A percentile compares a stretch with the other conserved stretches of the same genome.
Evolutionary conservation across 2,113 vertebrate species (phyloP).

Genomic region (Tragelaphus imberbis): DNA sequence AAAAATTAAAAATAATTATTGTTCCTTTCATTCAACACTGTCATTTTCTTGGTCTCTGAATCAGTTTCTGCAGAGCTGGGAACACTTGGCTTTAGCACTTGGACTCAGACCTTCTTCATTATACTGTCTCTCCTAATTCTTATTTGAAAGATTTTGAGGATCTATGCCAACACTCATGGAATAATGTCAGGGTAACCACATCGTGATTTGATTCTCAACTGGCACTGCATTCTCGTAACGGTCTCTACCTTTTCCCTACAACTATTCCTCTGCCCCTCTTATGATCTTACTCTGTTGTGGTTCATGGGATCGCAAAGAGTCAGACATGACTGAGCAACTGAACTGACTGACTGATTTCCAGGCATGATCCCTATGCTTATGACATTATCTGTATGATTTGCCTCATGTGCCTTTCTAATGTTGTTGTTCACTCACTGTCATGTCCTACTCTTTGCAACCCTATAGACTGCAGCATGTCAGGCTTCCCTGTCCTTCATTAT

Average conservation of each 20-base stretch:
- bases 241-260: not conserved
- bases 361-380: not conserved
- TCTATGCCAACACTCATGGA: not conserved
- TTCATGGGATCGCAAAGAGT: not conserved
- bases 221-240: not conserved
- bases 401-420: not conserved
- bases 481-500: not conserved
- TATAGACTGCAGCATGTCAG: not conserved
- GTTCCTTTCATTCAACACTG: rapidly evolving
- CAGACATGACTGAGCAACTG: not conserved
- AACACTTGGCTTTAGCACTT: not conserved
- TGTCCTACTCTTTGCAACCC: not conserved
- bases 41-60: not conserved
- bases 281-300: not conserved
- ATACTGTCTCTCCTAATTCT: not conserved
- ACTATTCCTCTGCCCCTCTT: not conserved
- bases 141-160: not conserved
- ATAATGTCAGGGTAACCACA: not conserved
- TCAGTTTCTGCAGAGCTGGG: not conserved
- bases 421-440: not conserved
- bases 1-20: not conserved
- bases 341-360: not conserved
- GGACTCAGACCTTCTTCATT: not conserved
- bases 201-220: not conserved
- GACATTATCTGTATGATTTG: not conserved